These are phyloP conservation scores for Ceratosolen fusciceps DNA, from an alignment of 1,140 invertebrate genomes.

Conservation along the genomic window DNA sequence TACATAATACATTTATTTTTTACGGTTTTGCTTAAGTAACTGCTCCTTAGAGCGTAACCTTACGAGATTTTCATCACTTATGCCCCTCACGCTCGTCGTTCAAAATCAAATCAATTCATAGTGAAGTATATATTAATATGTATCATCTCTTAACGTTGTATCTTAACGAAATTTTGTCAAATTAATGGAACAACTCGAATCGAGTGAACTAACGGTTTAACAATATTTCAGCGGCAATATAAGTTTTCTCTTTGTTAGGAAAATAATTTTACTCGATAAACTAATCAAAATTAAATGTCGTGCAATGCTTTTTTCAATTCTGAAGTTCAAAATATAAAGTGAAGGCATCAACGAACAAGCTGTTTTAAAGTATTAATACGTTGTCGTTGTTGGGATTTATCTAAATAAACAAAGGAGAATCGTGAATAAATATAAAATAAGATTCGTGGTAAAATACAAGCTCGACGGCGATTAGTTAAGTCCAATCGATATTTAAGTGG, in stretches of 20 bases:
- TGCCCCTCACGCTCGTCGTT: too few relatives aligned
- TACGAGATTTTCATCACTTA: neutral
- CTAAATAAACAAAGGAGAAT: too few relatives aligned
- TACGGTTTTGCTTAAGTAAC: neutral
- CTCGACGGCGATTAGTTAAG: neutral
- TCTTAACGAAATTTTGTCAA: neutral
- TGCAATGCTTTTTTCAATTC: too few relatives aligned
- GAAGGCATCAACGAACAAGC: too few relatives aligned
- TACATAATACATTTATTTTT: conserved; percentile 7
- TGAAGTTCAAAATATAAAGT: neutral
- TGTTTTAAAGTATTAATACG: too few relatives aligned
- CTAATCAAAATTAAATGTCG: too few relatives aligned
- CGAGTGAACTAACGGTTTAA: neutral
- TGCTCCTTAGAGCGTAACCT: neutral
- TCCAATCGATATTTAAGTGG: neutral
- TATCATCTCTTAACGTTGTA: too few relatives aligned
- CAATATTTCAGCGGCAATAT: neutral
- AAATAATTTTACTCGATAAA: too few relatives aligned
- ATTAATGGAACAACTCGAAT: neutral
- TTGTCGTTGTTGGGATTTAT: too few relatives aligned
- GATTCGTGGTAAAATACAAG: neutral
- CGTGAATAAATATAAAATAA: neutral
- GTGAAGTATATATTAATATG: too few relatives aligned
- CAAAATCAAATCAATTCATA: too few relatives aligned
- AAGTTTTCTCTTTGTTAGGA: too few relatives aligned